Conservation (phyloP, 2,888 invertebrate species). For the Cylloceria caligata region DNA sequence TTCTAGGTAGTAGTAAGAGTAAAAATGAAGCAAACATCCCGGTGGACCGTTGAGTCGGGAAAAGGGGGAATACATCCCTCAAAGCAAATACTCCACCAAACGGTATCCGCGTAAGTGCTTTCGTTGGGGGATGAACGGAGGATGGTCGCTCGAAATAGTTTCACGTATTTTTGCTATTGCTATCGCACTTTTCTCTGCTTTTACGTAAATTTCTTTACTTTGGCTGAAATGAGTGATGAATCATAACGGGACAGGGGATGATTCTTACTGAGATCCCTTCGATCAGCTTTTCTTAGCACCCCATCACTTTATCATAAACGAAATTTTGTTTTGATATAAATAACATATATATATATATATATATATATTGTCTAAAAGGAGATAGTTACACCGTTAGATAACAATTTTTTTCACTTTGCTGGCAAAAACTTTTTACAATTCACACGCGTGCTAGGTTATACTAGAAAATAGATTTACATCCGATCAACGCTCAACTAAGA, state of each 20-base stretch:
- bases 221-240: conserved; percentile 33
- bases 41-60: not conserved
- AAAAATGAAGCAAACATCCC: conserved; percentile 32
- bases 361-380: no score
- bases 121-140: conserved; percentile 41
- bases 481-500: no score
- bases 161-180: conserved; percentile 43
- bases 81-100: conserved; percentile 53
- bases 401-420: no score
- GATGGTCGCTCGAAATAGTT: conserved; percentile 51
- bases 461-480: no score
- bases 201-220: conserved; percentile 19
- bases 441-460: no score
- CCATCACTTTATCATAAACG: conserved; percentile 6
- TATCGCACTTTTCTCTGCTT: conserved; percentile 9
- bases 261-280: conserved; percentile 57
- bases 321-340: not conserved
- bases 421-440: no score
- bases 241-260: conserved; percentile 54
- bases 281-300: conserved; percentile 53
- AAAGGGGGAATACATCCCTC: conserved; percentile 33
- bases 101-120: conserved; percentile 57
- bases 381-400: no score
- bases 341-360: no score
- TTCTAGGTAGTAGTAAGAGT: not conserved